These are phyloP conservation scores for Solen grandis DNA, from an alignment of 1,140 invertebrate genomes.

Conservation along the genomic window DNA sequence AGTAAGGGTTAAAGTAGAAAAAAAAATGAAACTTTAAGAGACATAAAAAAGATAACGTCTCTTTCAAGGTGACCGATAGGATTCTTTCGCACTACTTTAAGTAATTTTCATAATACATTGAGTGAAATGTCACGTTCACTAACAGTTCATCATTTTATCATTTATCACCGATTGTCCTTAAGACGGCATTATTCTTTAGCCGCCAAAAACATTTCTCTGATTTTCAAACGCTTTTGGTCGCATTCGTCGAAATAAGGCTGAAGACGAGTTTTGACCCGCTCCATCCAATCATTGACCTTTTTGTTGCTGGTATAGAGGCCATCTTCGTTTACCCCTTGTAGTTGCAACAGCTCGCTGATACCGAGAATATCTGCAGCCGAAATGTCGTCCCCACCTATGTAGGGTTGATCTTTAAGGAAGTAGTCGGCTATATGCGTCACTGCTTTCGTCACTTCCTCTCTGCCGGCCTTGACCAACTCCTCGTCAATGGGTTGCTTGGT, in stretches of 20 bases:
- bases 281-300: conserved; percentile 84
- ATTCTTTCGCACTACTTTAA: no score
- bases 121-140: no score
- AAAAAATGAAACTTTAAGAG: no score
- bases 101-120: no score
- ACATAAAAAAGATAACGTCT: no score
- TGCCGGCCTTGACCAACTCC: conserved; percentile 62
- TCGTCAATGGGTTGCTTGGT: conserved; percentile 54
- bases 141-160: no score
- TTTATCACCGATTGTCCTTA: no score
- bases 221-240: conserved; percentile 73
- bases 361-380: conserved; percentile 90
- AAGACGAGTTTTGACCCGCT: conserved; percentile 83
- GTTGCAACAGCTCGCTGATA: conserved; percentile 91
- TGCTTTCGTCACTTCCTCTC: conserved; percentile 65
- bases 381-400: conserved; percentile 85
- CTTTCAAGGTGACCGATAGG: no score
- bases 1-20: no score
- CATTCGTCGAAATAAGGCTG: conserved; percentile 86
- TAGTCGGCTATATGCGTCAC: conserved; percentile 78
- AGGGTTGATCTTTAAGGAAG: conserved; percentile 80
- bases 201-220: conserved; percentile 7
- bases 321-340: conserved; percentile 85
- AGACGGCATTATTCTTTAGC: conserved; percentile 41
- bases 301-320: conserved; percentile 84